phyloP scores from a whole-genome alignment of 2,888 invertebrate species.

The Beris chalybata region DNA sequence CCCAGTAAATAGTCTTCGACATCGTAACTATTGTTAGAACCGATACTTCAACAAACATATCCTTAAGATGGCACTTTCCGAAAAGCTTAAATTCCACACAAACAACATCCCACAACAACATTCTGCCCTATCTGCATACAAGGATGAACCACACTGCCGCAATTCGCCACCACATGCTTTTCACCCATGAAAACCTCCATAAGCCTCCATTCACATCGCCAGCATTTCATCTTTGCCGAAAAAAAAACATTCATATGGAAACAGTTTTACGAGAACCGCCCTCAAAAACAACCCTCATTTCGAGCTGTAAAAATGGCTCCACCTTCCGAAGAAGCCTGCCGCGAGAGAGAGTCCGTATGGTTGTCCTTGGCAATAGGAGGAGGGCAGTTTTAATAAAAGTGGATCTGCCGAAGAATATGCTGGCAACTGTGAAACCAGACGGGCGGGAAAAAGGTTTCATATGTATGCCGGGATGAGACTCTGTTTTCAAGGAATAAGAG shows the following conservation, averaged over 20 bases:
- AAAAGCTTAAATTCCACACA: constrained; percentile 45
- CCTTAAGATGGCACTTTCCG: constrained; percentile 31
- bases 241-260: constrained; percentile 33
- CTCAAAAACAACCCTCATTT: neutral
- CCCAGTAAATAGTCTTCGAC: no score
- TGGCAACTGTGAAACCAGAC: constrained; percentile 56
- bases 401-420: constrained; percentile 53
- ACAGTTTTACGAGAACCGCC: constrained; percentile 35
- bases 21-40: no score
- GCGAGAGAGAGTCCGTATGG: constrained; percentile 33
- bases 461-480: constrained; percentile 37
- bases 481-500: constrained; percentile 14
- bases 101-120: no score
- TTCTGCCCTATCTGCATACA: constrained; percentile 41
- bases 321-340: constrained; percentile 23
- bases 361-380: constrained; percentile 28
- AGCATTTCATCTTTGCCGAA: neutral
- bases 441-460: constrained; percentile 41
- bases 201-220: constrained; percentile 16
- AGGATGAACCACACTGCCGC: neutral
- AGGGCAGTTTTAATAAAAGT: constrained; percentile 45
- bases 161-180: neutral
- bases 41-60: constrained; percentile 26
- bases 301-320: constrained; percentile 34
- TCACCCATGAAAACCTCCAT: constrained; percentile 25